Percentiles rank a stretch among this genome's conserved stretches.
Evolutionary conservation across 2,113 vertebrate species (phyloP).

Genomic region (Lynx canadensis): DNA sequence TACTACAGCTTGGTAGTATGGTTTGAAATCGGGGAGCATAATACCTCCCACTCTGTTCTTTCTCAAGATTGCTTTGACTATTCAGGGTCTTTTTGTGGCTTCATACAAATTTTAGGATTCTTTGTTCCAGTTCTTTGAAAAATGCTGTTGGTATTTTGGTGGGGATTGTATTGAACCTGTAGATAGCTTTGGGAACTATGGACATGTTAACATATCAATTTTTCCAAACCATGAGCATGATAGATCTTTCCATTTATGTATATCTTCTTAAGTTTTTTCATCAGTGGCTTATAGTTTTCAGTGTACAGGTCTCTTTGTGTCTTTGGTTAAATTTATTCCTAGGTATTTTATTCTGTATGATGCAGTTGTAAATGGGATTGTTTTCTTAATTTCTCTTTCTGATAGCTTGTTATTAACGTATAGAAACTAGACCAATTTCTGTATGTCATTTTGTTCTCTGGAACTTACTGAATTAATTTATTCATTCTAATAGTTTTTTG

Average conservation of each 20-base stretch:
- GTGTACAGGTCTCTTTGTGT: neutral
- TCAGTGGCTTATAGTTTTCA: neutral
- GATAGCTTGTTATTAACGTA: neutral
- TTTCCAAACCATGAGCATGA: neutral
- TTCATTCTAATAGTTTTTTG: neutral
- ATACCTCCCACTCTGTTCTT: neutral
- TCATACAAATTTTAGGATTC: neutral
- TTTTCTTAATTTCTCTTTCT: neutral
- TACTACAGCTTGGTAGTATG: neutral
- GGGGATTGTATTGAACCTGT: neutral
- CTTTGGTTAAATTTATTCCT: neutral
- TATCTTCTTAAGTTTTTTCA: neutral
- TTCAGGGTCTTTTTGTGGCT: neutral
- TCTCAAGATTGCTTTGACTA: neutral
- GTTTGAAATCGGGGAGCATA: neutral
- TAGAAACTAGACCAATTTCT: neutral
- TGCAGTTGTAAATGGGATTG: neutral
- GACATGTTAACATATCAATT: neutral
- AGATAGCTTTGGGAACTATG: neutral
- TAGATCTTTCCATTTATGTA: neutral
- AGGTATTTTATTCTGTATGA: neutral
- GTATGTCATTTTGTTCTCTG: neutral
- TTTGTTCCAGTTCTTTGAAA: neutral
- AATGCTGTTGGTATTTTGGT: neutral
- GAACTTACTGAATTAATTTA: neutral